A percentile compares a stretch with the other conserved stretches of the same genome.
Evolutionary conservation across 2,797 vertebrate genomes (phyloP).

Genomic region (Pangasius macronema): DNA sequence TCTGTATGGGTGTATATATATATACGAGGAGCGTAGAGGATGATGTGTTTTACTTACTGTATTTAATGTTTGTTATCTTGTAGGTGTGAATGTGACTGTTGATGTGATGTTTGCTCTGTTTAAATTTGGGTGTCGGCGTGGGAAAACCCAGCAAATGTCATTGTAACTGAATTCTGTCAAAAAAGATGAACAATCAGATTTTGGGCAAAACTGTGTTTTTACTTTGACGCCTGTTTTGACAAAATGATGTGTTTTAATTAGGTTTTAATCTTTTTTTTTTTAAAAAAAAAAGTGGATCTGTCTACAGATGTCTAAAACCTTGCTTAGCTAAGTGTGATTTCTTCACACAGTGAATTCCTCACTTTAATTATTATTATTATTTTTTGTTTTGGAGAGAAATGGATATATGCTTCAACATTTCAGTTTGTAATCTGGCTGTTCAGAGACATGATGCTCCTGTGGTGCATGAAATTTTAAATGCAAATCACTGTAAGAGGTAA

Average conservation of each 20-base stretch:
- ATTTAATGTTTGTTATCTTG: not conserved
- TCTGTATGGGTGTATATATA: not conserved
- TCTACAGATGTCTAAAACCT: not conserved
- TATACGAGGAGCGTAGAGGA: not conserved
- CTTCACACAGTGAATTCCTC: not conserved
- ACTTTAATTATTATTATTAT: not conserved
- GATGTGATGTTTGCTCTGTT: not conserved
- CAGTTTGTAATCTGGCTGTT: not conserved
- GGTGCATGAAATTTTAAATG: not conserved
- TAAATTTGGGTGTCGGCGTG: not conserved
- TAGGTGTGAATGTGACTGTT: not conserved
- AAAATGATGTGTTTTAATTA: not conserved
- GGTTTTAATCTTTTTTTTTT: not conserved
- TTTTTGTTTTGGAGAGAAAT: not conserved
- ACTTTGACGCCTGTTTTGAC: not conserved
- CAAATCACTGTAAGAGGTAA: not conserved
- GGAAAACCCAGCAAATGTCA: not conserved
- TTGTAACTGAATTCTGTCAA: not conserved
- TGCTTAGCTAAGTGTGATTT: not conserved
- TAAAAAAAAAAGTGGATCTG: not conserved
- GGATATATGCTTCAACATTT: not conserved
- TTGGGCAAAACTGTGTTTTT: not conserved
- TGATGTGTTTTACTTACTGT: not conserved
- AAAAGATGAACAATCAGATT: not conserved
- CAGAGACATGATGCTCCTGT: not conserved